Conservation (phyloP, 2,888 invertebrate species). For the Psylliodes chrysocephalus region DNA sequence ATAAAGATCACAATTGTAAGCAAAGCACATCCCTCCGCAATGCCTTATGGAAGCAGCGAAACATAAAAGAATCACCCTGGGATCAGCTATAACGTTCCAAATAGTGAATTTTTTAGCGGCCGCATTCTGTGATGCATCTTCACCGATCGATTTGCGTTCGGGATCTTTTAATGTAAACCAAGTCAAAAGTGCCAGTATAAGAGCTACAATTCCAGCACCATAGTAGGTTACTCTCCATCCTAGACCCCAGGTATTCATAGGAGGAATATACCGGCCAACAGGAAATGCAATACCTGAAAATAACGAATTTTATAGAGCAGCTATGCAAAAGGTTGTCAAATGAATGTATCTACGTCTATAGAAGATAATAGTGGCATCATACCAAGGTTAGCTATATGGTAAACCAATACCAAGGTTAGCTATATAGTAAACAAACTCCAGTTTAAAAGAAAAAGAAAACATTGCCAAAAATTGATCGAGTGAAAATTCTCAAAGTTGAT, state of each 20-base stretch:
- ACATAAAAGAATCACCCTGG: conserved; percentile 81
- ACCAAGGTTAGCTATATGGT: no score
- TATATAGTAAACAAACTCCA: no score
- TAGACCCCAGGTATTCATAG: conserved; percentile 77
- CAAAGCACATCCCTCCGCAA: conserved; percentile 90
- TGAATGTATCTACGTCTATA: no score
- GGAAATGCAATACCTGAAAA: conserved; percentile 79
- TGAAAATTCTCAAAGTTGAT: no score
- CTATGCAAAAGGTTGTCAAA: no score
- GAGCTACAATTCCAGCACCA: conserved; percentile 79
- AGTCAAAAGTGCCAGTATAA: conserved; percentile 77
- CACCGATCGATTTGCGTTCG: conserved; percentile 78
- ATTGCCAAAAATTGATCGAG: no score
- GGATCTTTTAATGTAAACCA: conserved; percentile 83
- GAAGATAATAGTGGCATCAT: no score
- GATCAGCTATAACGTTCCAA: conserved; percentile 82
- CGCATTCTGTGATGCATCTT: conserved; percentile 59
- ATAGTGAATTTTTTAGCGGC: conserved; percentile 68
- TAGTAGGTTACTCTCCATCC: conserved; percentile 89
- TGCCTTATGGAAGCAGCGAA: conserved; percentile 90
- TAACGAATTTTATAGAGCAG: no score
- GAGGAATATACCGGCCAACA: conserved; percentile 86
- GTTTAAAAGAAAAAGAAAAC: no score
- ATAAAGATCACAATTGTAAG: conserved; percentile 90
- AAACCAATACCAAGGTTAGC: no score